Evolutionary conservation across 2,113 vertebrate species (phyloP).

Genomic region (Engraulis encrasicolus): DNA sequence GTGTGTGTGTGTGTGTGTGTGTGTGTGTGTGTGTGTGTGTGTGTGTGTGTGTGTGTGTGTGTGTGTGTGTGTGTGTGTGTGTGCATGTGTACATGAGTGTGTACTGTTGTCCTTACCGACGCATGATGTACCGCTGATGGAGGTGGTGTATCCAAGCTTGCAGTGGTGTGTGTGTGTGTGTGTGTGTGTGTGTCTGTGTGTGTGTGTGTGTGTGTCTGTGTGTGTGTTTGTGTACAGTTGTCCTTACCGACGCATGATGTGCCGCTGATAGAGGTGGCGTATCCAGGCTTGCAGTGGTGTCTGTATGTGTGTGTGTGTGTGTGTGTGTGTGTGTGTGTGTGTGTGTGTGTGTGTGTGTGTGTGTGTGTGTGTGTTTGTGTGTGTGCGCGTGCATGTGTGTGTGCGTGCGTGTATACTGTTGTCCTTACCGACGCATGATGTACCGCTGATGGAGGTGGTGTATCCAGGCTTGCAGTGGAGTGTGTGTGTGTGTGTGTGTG

Average conservation of each 20-base stretch:
- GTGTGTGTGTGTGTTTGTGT: neutral
- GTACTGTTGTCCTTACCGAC: conserved; percentile 68
- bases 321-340: conserved; percentile 1
- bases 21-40: neutral
- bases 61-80: conserved; percentile 4
- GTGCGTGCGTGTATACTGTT: neutral
- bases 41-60: neutral
- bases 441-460: conserved; percentile 76
- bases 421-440: conserved; percentile 77
- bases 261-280: no score
- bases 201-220: neutral
- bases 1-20: neutral
- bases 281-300: no score
- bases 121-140: conserved; percentile 77
- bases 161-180: conserved; percentile 73
- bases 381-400: neutral
- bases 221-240: neutral
- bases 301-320: neutral
- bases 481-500: neutral
- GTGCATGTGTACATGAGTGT: neutral
- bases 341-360: neutral
- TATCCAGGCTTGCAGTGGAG: conserved; percentile 83
- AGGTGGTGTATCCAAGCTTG: conserved; percentile 77
- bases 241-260: conserved; percentile 77
- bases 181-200: neutral